These are phyloP conservation scores for Philereme transversata DNA, from an alignment of 2,888 invertebrate species.

Conservation along the genomic window DNA sequence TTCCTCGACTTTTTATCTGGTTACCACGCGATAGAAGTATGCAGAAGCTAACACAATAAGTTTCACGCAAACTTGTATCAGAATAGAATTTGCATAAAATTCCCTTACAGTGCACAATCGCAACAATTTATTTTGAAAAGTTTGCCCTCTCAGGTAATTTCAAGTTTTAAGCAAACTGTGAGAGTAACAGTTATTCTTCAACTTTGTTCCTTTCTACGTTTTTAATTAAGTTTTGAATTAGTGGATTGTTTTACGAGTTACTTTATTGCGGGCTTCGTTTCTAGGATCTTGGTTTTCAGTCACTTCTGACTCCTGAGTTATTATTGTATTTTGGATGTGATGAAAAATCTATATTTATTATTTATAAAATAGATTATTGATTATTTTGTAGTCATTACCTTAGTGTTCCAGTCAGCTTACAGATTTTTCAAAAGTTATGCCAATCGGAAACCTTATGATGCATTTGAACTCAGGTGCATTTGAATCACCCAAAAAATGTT, in stretches of 20 bases:
- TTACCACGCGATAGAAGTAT: not conserved
- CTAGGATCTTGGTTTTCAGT: not conserved
- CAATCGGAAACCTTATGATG: too few relatives aligned
- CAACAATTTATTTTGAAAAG: constrained; percentile 33
- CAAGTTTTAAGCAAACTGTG: constrained; percentile 33
- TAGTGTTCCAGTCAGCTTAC: too few relatives aligned
- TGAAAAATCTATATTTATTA: too few relatives aligned
- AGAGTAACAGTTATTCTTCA: constrained; percentile 32
- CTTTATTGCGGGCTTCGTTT: constrained; percentile 13
- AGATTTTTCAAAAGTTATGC: too few relatives aligned
- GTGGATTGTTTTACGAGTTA: constrained; percentile 29
- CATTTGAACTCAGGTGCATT: too few relatives aligned
- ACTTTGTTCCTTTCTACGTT: constrained; percentile 26
- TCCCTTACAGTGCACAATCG: constrained; percentile 25
- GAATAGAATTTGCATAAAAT: constrained; percentile 26
- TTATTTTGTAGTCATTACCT: too few relatives aligned
- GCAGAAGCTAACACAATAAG: not conserved
- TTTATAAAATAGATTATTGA: too few relatives aligned
- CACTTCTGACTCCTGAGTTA: not conserved
- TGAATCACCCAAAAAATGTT: too few relatives aligned
- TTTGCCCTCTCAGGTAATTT: constrained; percentile 34
- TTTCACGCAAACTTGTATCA: constrained; percentile 21
- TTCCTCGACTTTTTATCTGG: not conserved
- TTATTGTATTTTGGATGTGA: not conserved
- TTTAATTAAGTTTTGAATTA: constrained; percentile 37